These are phyloP conservation scores for Tortrix viridana DNA, from an alignment of 2,888 invertebrate species.

Conservation along the genomic window DNA sequence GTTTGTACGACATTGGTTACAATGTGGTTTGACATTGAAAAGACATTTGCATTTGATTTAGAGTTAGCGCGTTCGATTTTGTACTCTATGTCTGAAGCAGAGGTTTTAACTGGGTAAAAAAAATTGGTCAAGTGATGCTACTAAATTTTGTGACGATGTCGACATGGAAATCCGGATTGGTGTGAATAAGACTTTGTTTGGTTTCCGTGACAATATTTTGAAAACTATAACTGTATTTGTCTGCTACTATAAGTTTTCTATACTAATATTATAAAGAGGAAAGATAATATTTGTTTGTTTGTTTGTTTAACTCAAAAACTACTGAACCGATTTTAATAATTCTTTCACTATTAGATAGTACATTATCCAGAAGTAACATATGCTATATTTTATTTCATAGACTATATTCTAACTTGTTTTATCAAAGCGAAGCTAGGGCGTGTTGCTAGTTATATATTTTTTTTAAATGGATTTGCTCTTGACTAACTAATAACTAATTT, in stretches of 20 bases:
- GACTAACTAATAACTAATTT: no score
- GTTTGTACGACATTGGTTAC: constrained; percentile 40
- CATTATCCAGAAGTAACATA: no score
- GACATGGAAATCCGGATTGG: constrained; percentile 23
- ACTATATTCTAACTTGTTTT: no score
- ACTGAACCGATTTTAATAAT: no score
- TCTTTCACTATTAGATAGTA: no score
- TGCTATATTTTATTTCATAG: no score
- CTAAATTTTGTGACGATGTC: constrained; percentile 14
- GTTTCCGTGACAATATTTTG: constrained; percentile 11
- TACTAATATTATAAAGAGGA: no score
- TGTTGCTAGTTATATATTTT: no score
- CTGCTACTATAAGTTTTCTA: not conserved
- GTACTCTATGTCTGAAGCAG: not conserved
- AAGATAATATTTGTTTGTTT: no score
- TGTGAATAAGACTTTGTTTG: constrained; percentile 24
- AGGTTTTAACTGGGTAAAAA: not conserved
- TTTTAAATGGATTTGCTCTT: no score
- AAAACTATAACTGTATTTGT: not conserved
- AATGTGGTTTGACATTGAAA: constrained; percentile 46
- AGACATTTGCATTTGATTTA: constrained; percentile 45
- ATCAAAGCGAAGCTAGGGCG: no score
- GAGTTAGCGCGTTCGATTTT: constrained; percentile 24
- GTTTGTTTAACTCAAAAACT: no score
- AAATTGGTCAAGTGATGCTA: not conserved